A percentile compares a stretch with the other conserved stretches of the same genome.
phyloP scores from a whole-genome alignment of 2,113 vertebrate species.

The Sebastes fasciatus region DNA sequence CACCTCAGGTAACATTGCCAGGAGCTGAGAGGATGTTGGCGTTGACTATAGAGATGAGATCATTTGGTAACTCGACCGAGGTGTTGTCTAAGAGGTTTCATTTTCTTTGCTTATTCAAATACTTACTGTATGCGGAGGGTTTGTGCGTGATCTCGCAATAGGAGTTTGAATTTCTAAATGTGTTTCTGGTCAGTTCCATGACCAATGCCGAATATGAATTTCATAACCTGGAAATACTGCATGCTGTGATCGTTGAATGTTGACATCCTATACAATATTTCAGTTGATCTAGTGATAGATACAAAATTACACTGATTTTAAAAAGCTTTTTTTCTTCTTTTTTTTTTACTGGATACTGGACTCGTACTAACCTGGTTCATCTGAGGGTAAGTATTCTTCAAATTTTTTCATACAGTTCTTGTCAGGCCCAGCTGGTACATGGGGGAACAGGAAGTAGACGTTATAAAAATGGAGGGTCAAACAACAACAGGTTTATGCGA shows the following conservation, averaged over 20 bases:
- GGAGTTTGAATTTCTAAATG: neutral
- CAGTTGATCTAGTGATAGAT: neutral
- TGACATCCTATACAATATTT: neutral
- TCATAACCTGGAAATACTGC: neutral
- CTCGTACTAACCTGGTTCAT: slow-evolving; percentile 48
- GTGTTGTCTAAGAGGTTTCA: neutral
- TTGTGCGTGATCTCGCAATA: neutral
- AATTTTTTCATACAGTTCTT: neutral
- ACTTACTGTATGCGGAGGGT: neutral
- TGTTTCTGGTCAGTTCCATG: neutral
- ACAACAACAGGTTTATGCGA: neutral
- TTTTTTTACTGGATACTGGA: neutral
- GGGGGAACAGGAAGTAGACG: neutral
- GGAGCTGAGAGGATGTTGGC: neutral
- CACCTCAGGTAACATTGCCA: neutral
- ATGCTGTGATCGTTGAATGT: neutral
- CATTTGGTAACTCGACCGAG: neutral
- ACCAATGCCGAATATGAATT: neutral
- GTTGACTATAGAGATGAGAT: neutral
- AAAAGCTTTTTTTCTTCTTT: neutral
- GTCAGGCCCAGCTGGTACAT: slow-evolving; percentile 24
- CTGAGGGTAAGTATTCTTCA: accelerated
- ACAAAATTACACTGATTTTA: neutral
- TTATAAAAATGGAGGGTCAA: slow-evolving; percentile 6
- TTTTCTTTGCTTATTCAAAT: neutral